Base-by-base conservation (phyloP, 2,797 vertebrate genomes). In the Acanthiza pusilla region DNA sequence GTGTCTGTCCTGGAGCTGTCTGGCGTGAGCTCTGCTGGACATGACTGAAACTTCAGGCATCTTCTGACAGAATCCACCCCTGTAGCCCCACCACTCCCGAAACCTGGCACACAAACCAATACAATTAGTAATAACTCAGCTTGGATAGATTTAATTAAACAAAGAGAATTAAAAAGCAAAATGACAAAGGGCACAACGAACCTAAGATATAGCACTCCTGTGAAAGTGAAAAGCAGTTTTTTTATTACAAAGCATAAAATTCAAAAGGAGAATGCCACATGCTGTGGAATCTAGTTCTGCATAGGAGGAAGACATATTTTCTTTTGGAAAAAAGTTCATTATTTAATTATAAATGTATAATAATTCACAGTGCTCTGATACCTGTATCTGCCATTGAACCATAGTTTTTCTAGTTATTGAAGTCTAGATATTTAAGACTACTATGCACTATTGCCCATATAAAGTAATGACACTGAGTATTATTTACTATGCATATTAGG, bases 261-360 rank as follows among this genome's bases (percentile, higher is more conserved):
- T 12, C 4, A 53, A 48, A 62, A 71, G 23, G 7, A 67, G 70
- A 54, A 36, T 23, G 50, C 16, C 11, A 29, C 6, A 11, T 75
- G 3, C 0, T 71, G 1, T 50, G 5, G 38, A 38, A 38, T 40
- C 19, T 27, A n/a, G 13, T 42, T 75, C 32, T 72, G 26, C 7
- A 13, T 27, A 42, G 13, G 4, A 45, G 6, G 11, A 57, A 34
- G 20, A 36, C 1, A 3, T 13, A 20, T 21, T 50, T 70, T 42
- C 2, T 25, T 70, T 19, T 14, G 7, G 0, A 19, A 21, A 51
- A 13, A 38, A 12, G 1, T 5, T 53, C 11, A 12, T 45, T n/a
- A 62, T 10, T 58, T 47, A 34, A 55, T 54, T 42, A 42, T 36
- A 32, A 36, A 68, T 61, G 29, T 47, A 61, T 16, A 51, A 30